Base-by-base conservation (phyloP, 2,113 vertebrate genomes). In the Nothoprocta perdicaria region DNA sequence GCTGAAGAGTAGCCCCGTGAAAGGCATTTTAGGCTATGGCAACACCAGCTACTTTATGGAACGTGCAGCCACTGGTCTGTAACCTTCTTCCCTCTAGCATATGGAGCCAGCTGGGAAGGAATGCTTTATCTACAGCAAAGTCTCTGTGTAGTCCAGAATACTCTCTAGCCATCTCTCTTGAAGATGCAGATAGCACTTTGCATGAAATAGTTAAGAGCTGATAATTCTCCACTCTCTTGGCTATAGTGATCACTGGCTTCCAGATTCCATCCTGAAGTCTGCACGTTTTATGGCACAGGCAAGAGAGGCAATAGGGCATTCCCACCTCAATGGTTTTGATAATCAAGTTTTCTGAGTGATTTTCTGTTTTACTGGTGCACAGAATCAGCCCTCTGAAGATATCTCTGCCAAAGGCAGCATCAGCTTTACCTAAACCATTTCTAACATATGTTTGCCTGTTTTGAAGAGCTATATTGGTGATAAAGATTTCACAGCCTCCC, bases 391-490 rank as follows among this genome's bases (percentile, higher is more conserved):
- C 90, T 96, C 88, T 92, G 90, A 95, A 95, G 93, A 91, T 55
- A 57, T 95, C 88, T 92, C 92, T 95, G 95, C 94, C 95, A 96
- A 96, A 96, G 94, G 92, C 94, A 95, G 95, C 92, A 96, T 96
- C 95, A 95, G 92, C 88, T 96, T 96, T 96, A 96, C 95, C 95
- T 96, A 96, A 96, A 95, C 91, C 94, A 83, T 91, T 95, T 86
- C 82, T 94, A 95, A 94, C 95, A 96, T 96, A 96, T 96, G 95
- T 95, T 95, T 96, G 94, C 95, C 93, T 96, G 94, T 95, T 96
- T 95, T 95, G 95, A 95, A 96, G 94, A 94, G 95, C 95, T 96
- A 96, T 96, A 96, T 96, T 95, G 95, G 95, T 94, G 94, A 94
- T 96, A 96, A 95, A 96, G 94, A 94, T 96, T 96, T 96, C 95